Base-by-base conservation (phyloP, 2,113 vertebrate genomes). In the Lanius collurio region DNA sequence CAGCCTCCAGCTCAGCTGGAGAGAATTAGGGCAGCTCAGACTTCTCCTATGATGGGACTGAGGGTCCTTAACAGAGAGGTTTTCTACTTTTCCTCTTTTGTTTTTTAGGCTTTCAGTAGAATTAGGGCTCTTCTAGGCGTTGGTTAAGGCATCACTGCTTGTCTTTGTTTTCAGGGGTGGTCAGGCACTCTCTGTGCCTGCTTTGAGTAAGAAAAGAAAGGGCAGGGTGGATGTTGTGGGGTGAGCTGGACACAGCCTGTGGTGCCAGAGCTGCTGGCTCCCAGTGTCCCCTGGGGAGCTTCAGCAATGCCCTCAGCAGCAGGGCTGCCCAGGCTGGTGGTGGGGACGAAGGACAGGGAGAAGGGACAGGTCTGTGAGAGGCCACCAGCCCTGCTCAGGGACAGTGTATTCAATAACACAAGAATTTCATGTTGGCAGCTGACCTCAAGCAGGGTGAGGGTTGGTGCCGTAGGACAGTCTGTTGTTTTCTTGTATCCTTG, bases 41-140 rank as follows among this genome's bases (percentile, higher is more conserved):
- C n/a, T 57, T 92, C 52, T 49, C 47, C 78, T 76, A 6, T 73
- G 68, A 82, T 94, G 37, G 42, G n/a, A 28, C 41, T 21, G 53
- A 56, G 26, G 12, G 41, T 17, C 8, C 0, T 3, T 2, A 9
- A 0, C 0, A 15, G 5, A 3, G 1, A 5, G 7, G 0, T 74
- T 80, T 82, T 53, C 12, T 2, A 3, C 5, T 49, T 82, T 26
- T 33, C 13, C 2, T 46, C 9, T 39, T 26, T 50, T 42, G 6
- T 18, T 22, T 31, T 9, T 3, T 3, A 4, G 19, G 42, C 5
- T 87, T 57, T 8, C 0, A 15, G 19, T 2, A 46, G 75, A 49
- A 10, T 59, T 26, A 49, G 31, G 22, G 15, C 11, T 78, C 17
- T 46, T 44, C 6, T 16, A 35, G 27, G n/a, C n/a, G n/a, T n/a